These are phyloP conservation scores for Hippopotamus amphibius DNA, from an alignment of 2,113 vertebrate species.

Conservation along the genomic window DNA sequence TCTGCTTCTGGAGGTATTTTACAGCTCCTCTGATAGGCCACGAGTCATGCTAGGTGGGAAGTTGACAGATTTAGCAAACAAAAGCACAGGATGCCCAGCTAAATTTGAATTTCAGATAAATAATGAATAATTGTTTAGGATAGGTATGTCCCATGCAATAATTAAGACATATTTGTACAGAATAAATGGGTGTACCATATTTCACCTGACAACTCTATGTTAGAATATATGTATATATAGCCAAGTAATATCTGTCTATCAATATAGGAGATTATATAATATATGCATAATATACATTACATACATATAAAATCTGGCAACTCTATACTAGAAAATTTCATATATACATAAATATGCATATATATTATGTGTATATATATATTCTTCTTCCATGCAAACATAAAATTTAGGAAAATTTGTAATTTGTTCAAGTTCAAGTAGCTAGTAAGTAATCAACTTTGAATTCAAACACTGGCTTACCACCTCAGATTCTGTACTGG, in stretches of 20 bases:
- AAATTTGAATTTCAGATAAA: constrained; percentile 1
- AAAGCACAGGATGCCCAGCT: background rate
- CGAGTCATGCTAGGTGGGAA: background rate
- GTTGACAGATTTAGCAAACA: background rate
- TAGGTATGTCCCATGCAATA: background rate
- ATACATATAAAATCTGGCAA: background rate
- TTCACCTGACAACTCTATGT: background rate
- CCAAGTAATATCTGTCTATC: background rate
- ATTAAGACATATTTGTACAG: background rate
- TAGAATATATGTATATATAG: background rate
- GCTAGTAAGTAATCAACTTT: background rate
- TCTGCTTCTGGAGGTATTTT: background rate
- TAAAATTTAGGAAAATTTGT: background rate
- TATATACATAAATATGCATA: background rate
- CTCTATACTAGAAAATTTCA: background rate
- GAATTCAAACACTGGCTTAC: background rate
- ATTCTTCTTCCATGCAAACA: background rate
- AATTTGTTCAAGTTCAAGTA: background rate
- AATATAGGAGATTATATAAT: background rate
- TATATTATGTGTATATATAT: background rate
- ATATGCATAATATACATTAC: background rate
- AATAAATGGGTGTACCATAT: background rate
- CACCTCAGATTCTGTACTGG: background rate
- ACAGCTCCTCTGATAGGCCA: background rate
- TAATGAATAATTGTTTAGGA: background rate